These are phyloP conservation scores for Cliona cf. orientalis DNA, from an alignment of 37 sponge, comb jelly and placozoan genomes.

Conservation along the genomic window DNA sequence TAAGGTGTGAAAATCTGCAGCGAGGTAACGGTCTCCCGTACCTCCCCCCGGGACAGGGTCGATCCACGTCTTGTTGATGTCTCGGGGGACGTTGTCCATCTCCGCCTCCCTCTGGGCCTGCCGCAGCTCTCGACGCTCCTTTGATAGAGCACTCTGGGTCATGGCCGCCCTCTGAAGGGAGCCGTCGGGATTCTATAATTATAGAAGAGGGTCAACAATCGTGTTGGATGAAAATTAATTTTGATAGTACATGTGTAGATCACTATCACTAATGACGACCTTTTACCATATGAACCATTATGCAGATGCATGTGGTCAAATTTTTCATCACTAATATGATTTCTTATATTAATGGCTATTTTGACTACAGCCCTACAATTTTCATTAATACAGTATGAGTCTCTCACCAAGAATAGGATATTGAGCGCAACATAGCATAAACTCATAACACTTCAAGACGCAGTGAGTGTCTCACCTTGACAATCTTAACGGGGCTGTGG, in stretches of 20 bases:
- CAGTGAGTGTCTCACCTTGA: conserved; percentile 63
- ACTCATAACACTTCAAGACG: neutral
- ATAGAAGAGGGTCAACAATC: too few species aligned
- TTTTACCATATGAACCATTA: neutral
- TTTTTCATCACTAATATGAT: neutral
- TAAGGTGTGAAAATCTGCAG: conserved; percentile 70
- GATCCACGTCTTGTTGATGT: conserved; percentile 89
- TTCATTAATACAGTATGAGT: neutral
- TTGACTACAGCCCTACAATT: neutral
- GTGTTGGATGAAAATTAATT: too few species aligned
- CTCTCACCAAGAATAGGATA: neutral
- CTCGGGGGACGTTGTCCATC: conserved; percentile 83
- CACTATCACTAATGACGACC: neutral
- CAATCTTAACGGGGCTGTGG: conserved; percentile 91
- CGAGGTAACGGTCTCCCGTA: conserved; percentile 62
- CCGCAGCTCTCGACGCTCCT: conserved; percentile 92
- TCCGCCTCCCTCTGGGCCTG: conserved; percentile 88
- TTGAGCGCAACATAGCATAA: neutral
- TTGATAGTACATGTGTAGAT: neutral
- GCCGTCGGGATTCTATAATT: conserved; percentile 92
- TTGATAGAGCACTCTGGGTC: conserved; percentile 98
- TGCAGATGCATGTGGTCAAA: neutral
- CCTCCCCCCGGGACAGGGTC: conserved; percentile 83
- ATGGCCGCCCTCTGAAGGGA: conserved; percentile 96
- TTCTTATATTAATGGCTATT: neutral